Percentiles rank a stretch among this genome's conserved stretches.
These are phyloP conservation scores for Melanchra persicariae DNA, from an alignment of 2,888 invertebrate genomes.

Conservation along the genomic window DNA sequence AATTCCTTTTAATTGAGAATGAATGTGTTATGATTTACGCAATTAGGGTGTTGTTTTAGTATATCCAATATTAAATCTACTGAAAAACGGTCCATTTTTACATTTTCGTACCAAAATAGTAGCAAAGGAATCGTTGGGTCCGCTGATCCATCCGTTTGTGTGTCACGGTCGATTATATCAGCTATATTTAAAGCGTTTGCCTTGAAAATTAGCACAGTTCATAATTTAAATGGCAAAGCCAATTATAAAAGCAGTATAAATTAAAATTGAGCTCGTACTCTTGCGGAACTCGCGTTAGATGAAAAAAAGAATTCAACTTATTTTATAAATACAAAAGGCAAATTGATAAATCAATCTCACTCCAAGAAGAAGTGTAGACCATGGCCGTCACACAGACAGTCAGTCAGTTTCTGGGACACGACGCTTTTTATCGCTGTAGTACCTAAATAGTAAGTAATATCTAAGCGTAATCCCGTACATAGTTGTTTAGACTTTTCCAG, in stretches of 20 bases:
- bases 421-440: no score
- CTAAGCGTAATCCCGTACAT: neutral
- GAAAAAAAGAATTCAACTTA: no score
- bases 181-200: constrained; percentile 17
- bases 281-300: neutral
- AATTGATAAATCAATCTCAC: no score
- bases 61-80: neutral
- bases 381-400: no score
- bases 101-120: constrained; percentile 30
- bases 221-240: neutral
- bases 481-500: neutral
- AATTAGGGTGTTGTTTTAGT: neutral
- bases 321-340: no score
- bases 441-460: no score
- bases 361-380: no score
- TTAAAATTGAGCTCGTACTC: neutral
- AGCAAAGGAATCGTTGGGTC: neutral
- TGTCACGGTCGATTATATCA: constrained; percentile 39
- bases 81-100: neutral
- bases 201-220: constrained; percentile 4
- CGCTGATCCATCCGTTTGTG: constrained; percentile 17
- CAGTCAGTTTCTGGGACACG: no score
- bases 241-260: constrained; percentile 3
- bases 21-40: no score
- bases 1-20: no score